phyloP scores from a whole-genome alignment of 2,888 invertebrate genomes.

The Tachina grossa region DNA sequence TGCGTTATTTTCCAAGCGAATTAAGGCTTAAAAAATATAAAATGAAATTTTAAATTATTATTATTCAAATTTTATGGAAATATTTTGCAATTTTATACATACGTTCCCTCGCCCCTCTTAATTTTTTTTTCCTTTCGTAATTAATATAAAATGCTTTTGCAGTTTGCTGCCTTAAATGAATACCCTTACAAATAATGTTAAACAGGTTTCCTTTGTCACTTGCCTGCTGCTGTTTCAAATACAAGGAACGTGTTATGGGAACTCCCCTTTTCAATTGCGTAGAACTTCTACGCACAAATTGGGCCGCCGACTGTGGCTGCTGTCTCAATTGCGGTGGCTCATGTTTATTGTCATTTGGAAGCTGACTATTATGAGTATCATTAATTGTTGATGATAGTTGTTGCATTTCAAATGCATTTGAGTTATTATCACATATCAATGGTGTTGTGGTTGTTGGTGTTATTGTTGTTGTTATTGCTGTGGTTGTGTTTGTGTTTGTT shows the following conservation, averaged over 20 bases:
- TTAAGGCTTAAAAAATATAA: too few relatives aligned
- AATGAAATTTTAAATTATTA: too few relatives aligned
- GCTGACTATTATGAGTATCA: not conserved
- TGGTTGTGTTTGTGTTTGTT: conserved; percentile 47
- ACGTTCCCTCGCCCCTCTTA: too few relatives aligned
- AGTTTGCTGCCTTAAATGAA: conserved; percentile 6
- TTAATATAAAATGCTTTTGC: too few relatives aligned
- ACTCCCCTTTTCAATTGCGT: conserved; percentile 77
- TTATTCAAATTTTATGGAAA: too few relatives aligned
- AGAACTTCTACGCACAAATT: conserved; percentile 64
- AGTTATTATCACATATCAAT: conserved; percentile 52
- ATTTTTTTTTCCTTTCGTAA: too few relatives aligned
- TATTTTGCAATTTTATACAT: too few relatives aligned
- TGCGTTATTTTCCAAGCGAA: too few relatives aligned
- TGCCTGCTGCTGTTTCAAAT: conserved; percentile 82
- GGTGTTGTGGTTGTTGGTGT: conserved; percentile 45
- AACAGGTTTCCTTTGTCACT: conserved; percentile 71
- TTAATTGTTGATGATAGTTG: conserved; percentile 33
- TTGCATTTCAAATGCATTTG: conserved; percentile 57
- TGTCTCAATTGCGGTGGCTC: conserved; percentile 52
- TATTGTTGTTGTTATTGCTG: not conserved
- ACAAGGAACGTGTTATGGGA: conserved; percentile 78
- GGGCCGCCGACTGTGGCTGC: conserved; percentile 34
- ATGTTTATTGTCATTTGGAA: conserved; percentile 36
- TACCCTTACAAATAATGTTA: not conserved